A percentile compares a stretch with the other conserved stretches of the same genome.
Evolutionary conservation across 37 sponge, comb jelly and placozoan species (phyloP).

Genomic region (Chondrosia reniformis): DNA sequence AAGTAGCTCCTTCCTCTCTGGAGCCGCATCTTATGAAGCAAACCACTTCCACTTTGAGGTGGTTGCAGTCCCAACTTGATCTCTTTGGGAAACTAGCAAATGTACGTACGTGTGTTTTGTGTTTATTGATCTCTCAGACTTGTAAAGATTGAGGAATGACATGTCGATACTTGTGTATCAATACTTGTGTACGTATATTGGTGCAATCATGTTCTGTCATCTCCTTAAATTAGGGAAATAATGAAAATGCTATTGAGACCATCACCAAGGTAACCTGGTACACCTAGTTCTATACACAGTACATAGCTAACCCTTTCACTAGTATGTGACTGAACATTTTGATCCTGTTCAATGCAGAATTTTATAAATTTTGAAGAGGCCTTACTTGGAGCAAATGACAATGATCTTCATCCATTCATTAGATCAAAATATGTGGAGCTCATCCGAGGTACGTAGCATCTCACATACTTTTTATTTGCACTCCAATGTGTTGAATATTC

Average conservation of each 20-base stretch:
- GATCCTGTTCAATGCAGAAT: background rate
- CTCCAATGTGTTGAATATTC: no score
- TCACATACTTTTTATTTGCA: no score
- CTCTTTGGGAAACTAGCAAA: conserved; percentile 20
- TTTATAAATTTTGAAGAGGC: conserved; percentile 48
- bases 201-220: background rate
- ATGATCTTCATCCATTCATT: conserved; percentile 28
- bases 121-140: background rate
- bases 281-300: background rate
- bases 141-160: background rate
- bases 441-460: background rate
- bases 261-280: conserved; percentile 10
- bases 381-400: conserved; percentile 23
- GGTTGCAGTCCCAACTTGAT: conserved; percentile 17
- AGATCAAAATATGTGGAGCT: conserved; percentile 66
- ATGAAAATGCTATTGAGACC: background rate
- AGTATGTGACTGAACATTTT: background rate
- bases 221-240: background rate
- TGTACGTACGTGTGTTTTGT: background rate
- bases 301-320: background rate
- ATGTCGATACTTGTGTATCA: background rate
- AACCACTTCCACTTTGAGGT: background rate
- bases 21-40: no score
- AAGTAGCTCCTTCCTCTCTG: no score
- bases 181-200: background rate